Base-by-base conservation (phyloP, 2,797 vertebrate genomes). In the Decapterus maruadsi region DNA sequence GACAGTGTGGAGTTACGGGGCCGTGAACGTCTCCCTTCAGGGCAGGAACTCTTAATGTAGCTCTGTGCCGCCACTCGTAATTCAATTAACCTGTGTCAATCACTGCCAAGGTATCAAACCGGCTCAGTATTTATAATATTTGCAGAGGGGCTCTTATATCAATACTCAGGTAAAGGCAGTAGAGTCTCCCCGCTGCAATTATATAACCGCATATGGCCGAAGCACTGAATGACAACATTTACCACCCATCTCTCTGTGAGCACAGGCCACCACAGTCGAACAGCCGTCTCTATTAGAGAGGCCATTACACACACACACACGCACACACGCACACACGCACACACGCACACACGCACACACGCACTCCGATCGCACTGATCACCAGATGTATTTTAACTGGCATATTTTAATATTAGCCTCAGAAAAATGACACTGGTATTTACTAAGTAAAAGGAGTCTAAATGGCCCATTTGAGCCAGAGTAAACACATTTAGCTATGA, bases 401-500 rank as follows among this genome's bases (percentile, higher is more conserved):
- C 92, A 91, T 89, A 90, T 94, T 94, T 93, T 92, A 89, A 94
- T 95, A 95, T 95, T 93, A 93, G 91, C 89, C 83, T 89, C 89
- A 94, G 92, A 91, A 90, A 95, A 95, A 93, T 94, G 88, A 95
- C 93, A 92, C 90, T 87, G 78, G 87, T 93, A 92, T 95, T 94
- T 94, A 90, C 85, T 84, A 92, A 94, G 94, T 94, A 91, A 93
- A 95, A 95, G 82, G 88, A 91, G 90, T 91, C 89, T 93, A 94
- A 93, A 84, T 94, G 94, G 93, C 87, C 89, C 88, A 89, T 93
- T 92, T 89, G 91, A 95, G 97, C 96, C 97, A 97, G 95, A 87
- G 94, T 96, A 98, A 99, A 99, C 96, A 98, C 85, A 96, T 96
- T 97, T 95, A 95, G 96, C 96, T 89, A 96, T 98, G 96, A 97